Conservation (phyloP, 2,113 vertebrate genomes). For the Geococcyx californianus region DNA sequence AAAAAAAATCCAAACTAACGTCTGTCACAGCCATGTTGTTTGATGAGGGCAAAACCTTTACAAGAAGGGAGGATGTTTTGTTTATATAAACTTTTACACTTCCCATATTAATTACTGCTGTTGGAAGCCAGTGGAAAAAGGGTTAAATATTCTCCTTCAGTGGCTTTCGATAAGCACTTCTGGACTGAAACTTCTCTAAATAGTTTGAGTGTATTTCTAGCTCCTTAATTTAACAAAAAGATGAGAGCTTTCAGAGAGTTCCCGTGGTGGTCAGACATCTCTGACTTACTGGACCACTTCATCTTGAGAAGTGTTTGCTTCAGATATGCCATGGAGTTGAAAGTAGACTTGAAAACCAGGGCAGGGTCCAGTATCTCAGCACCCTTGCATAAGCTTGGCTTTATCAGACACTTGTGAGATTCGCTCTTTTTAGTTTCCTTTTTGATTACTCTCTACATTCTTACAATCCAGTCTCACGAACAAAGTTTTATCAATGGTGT, state of each 20-base stretch:
- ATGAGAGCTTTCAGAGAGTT: neutral
- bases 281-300: neutral
- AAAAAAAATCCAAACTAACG: neutral
- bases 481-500: neutral
- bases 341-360: neutral
- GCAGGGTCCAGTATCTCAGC: neutral
- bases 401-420: neutral
- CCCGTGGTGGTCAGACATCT: neutral
- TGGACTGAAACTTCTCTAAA: neutral
- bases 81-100: neutral
- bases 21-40: neutral
- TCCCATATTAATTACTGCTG: neutral
- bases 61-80: neutral
- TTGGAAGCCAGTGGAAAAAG: neutral
- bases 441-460: neutral
- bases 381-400: fast-evolving
- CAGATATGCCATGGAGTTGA: neutral
- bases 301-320: neutral
- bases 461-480: neutral
- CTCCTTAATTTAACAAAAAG: neutral
- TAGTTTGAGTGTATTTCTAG: neutral
- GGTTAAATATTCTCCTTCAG: neutral
- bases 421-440: neutral
- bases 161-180: neutral
- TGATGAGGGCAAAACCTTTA: neutral